phyloP scores from a whole-genome alignment of 2,797 vertebrate species.

The Premnoplex brunnescens region DNA sequence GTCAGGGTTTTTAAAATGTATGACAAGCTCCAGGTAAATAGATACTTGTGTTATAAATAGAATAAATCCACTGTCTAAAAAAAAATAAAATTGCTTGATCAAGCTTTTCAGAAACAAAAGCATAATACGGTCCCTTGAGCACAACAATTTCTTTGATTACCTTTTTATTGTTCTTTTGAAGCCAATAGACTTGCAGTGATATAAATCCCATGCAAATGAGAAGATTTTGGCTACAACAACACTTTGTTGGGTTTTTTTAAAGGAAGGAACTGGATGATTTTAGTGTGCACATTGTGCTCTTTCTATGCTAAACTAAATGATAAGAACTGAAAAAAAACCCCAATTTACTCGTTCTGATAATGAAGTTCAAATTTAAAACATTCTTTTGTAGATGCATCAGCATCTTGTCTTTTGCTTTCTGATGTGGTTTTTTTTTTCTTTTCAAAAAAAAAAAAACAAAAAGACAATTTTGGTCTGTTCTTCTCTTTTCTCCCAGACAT shows the following conservation, averaged over 20 bases:
- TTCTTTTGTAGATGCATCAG: not conserved
- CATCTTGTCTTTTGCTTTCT: not conserved
- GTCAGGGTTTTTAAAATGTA: not conserved
- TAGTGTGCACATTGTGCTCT: not conserved
- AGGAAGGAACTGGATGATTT: not conserved
- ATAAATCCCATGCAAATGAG: constrained; percentile 54
- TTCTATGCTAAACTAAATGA: not conserved
- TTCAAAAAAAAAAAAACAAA: not conserved
- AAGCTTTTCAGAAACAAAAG: constrained; percentile 44
- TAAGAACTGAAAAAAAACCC: not conserved
- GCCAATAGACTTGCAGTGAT: constrained; percentile 5
- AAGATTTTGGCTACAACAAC: not conserved
- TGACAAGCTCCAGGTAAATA: constrained; percentile 41
- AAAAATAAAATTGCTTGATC: constrained; percentile 35
- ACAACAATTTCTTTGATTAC: constrained; percentile 58
- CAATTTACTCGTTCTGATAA: not conserved
- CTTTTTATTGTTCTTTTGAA: constrained; percentile 62
- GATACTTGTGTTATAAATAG: constrained; percentile 42
- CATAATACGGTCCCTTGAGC: constrained; percentile 33
- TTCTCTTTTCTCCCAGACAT: not conserved
- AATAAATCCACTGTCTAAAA: constrained; percentile 3
- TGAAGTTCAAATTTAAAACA: not conserved
- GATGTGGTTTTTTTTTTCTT: not conserved
- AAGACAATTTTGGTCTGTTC: not conserved
- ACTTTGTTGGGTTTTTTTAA: not conserved